phyloP scores from a whole-genome alignment of 1,140 invertebrate genomes.

The Cydia pomonella region DNA sequence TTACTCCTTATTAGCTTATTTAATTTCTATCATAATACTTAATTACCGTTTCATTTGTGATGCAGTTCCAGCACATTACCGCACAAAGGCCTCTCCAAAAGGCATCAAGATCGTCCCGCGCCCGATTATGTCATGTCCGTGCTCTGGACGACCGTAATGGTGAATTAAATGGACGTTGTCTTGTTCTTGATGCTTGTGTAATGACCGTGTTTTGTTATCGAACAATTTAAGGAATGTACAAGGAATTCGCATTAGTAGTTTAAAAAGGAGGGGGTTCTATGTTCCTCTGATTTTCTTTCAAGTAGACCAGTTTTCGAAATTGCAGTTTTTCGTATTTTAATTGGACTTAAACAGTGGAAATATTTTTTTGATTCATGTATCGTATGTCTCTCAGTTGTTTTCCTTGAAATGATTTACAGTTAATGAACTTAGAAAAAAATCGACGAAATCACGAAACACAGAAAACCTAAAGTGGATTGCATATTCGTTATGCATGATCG shows the following conservation, averaged over 20 bases:
- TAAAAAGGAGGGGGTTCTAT: not conserved
- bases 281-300: not conserved
- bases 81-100: not conserved
- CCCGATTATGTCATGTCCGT: constrained; percentile 11
- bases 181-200: constrained; percentile 7
- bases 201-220: constrained; percentile 2
- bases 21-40: not conserved
- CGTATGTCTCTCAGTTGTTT: too few species aligned
- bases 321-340: too few species aligned
- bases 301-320: too few species aligned
- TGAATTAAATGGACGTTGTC: constrained; percentile 15
- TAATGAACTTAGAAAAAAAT: not conserved
- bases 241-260: not conserved
- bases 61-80: not conserved
- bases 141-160: constrained; percentile 5
- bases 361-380: too few species aligned
- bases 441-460: not conserved
- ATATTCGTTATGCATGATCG: not conserved
- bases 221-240: not conserved
- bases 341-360: too few species aligned
- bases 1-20: not conserved
- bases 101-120: constrained; percentile 12
- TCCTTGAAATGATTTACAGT: too few species aligned
- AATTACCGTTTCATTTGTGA: constrained; percentile 6
- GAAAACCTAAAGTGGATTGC: not conserved